Conservation (phyloP, 2,888 invertebrate genomes). For the Salticus scenicus region DNA sequence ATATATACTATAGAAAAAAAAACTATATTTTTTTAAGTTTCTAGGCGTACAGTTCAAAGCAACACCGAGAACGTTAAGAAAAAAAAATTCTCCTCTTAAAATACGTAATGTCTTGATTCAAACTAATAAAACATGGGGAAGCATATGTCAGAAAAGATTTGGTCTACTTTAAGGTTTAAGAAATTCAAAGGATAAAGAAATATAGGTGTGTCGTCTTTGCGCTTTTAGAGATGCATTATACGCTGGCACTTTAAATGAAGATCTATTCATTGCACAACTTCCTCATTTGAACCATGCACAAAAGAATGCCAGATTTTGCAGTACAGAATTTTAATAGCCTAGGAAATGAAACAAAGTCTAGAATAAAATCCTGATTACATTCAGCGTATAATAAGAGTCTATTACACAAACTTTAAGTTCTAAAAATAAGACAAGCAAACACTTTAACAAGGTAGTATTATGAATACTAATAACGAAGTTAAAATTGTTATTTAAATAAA, state of each 20-base stretch:
- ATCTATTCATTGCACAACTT: not conserved
- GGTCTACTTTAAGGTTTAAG: slow-evolving; percentile 7
- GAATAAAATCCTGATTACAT: not conserved
- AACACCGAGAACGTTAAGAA: too few species aligned
- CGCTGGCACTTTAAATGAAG: not conserved
- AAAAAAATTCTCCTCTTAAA: too few species aligned
- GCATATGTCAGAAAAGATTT: not conserved
- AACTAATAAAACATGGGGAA: too few species aligned
- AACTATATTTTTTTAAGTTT: too few species aligned
- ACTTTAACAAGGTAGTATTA: not conserved
- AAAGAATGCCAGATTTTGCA: not conserved
- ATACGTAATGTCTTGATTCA: too few species aligned
- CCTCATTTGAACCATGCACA: not conserved
- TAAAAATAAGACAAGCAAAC: not conserved
- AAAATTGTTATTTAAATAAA: too few species aligned
- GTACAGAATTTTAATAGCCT: not conserved
- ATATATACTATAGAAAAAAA: too few species aligned
- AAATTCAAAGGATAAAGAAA: not conserved
- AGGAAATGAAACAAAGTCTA: not conserved
- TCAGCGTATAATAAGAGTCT: not conserved
- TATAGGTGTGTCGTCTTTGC: not conserved
- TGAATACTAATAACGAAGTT: not conserved
- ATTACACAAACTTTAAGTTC: not conserved
- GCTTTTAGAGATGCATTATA: not conserved
- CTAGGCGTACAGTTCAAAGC: too few species aligned